phyloP scores from a whole-genome alignment of 2,888 invertebrate genomes.

The Gastrophysa polygoni region DNA sequence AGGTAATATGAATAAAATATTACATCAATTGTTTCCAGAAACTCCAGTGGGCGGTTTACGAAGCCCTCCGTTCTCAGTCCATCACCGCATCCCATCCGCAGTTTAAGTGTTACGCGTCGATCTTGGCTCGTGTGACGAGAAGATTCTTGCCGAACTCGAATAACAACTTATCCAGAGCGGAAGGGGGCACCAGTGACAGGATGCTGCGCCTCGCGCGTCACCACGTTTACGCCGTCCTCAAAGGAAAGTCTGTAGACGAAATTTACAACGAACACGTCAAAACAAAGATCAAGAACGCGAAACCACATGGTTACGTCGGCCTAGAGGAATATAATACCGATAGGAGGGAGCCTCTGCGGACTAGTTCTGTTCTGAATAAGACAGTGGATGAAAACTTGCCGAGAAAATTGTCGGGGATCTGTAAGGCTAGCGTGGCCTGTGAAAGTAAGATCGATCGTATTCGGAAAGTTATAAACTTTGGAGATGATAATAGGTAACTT shows the following conservation, averaged over 20 bases:
- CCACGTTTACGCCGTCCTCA: conserved; percentile 68
- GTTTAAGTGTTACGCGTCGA: conserved; percentile 73
- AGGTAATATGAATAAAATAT: too few species aligned
- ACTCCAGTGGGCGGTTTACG: conserved; percentile 81
- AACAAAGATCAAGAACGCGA: conserved; percentile 53
- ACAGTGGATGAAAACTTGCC: conserved; percentile 35
- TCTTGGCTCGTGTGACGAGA: conserved; percentile 71
- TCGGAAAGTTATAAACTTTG: conserved; percentile 53
- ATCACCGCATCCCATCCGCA: conserved; percentile 71
- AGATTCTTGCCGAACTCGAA: conserved; percentile 66
- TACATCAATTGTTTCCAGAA: conserved; percentile 66
- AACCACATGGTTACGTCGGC: conserved; percentile 60
- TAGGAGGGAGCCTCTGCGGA: background rate
- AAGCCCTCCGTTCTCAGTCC: conserved; percentile 74
- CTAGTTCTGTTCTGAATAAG: conserved; percentile 46
- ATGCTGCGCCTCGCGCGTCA: conserved; percentile 73
- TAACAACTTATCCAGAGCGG: conserved; percentile 58
- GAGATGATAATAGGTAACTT: conserved; percentile 41
- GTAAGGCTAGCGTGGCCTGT: conserved; percentile 23
- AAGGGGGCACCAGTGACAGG: conserved; percentile 71
- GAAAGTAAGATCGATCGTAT: conserved; percentile 50
- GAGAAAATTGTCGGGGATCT: conserved; percentile 18
- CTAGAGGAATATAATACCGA: background rate
- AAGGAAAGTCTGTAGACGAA: conserved; percentile 69
- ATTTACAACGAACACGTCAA: conserved; percentile 59